Percentiles rank a stretch among this genome's conserved stretches.
Conservation (phyloP, 2,888 invertebrate genomes). For the Habrosyne pyritoides region DNA sequence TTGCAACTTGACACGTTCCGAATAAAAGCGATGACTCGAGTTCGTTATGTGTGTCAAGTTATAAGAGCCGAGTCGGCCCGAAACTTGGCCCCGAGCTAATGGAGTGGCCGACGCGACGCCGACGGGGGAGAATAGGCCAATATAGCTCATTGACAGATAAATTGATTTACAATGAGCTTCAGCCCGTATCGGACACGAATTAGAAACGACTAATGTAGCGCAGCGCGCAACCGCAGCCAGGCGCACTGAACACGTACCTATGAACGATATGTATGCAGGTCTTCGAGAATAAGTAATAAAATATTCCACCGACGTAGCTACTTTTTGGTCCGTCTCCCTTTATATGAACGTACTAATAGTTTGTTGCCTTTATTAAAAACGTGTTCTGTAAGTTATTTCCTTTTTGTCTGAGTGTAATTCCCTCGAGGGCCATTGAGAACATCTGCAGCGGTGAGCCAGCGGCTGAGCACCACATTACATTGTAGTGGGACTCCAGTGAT, state of each 20-base stretch:
- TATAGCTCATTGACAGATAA: neutral
- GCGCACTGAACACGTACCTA: neutral
- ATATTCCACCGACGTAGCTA: neutral
- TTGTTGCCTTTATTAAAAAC: slow-evolving; percentile 5
- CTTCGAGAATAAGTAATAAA: neutral
- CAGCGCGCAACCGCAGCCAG: neutral
- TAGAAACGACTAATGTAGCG: no score
- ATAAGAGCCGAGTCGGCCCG: neutral
- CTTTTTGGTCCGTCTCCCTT: slow-evolving; percentile 1
- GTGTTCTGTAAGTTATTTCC: neutral
- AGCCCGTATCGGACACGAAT: no score
- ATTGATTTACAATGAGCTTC: neutral
- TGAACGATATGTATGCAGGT: neutral
- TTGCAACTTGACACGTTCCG: neutral
- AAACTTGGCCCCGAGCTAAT: neutral
- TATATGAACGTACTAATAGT: neutral
- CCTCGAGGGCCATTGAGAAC: neutral
- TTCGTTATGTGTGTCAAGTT: neutral
- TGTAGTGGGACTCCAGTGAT: neutral
- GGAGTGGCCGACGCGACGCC: no score
- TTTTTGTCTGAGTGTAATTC: neutral
- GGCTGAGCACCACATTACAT: neutral
- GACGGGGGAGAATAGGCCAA: neutral
- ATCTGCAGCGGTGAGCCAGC: neutral
- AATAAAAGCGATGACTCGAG: neutral